Evolutionary conservation across 2,888 invertebrate genomes (phyloP).

Genomic region (Subacronicta megacephala): DNA sequence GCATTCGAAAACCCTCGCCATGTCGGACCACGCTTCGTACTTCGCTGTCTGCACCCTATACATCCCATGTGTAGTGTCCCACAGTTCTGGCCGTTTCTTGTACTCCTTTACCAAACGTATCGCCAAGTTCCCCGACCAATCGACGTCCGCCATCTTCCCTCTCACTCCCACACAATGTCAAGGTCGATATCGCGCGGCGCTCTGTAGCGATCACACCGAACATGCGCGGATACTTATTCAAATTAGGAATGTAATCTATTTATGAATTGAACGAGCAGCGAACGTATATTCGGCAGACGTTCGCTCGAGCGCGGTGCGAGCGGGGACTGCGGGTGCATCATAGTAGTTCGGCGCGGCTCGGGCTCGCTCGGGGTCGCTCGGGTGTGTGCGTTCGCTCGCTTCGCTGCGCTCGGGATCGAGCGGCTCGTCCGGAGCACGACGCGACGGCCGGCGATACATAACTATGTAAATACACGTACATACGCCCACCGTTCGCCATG

Average conservation of each 20-base stretch:
- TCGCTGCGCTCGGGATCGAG: conserved; percentile 43
- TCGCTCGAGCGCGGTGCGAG: conserved; percentile 60
- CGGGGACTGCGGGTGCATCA: conserved; percentile 53
- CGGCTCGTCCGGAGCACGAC: conserved; percentile 47
- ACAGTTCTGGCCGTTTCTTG: conserved; percentile 69
- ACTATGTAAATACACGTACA: conserved; percentile 27
- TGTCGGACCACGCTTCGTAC: conserved; percentile 75
- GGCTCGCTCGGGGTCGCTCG: conserved; percentile 62
- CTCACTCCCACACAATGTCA: conserved; percentile 46
- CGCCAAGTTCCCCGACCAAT: conserved; percentile 77
- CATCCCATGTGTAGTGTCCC: conserved; percentile 72
- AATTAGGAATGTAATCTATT: conserved; percentile 39
- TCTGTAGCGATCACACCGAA: conserved; percentile 51
- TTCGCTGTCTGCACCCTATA: conserved; percentile 74
- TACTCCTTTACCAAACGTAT: conserved; percentile 75
- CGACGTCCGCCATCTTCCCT: conserved; percentile 67
- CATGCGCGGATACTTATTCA: conserved; percentile 18
- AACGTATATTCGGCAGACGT: conserved; percentile 59
- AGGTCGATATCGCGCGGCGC: conserved; percentile 34
- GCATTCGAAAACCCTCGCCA: conserved; percentile 75
- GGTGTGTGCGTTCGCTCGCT: conserved; percentile 50
- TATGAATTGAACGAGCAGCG: conserved; percentile 63
- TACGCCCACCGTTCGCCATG: conserved; percentile 43
- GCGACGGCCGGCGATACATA: conserved; percentile 21
- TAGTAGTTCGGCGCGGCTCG: conserved; percentile 61